Conservation (phyloP, 2,113 vertebrate species). For the Barnardius zonarius region DNA sequence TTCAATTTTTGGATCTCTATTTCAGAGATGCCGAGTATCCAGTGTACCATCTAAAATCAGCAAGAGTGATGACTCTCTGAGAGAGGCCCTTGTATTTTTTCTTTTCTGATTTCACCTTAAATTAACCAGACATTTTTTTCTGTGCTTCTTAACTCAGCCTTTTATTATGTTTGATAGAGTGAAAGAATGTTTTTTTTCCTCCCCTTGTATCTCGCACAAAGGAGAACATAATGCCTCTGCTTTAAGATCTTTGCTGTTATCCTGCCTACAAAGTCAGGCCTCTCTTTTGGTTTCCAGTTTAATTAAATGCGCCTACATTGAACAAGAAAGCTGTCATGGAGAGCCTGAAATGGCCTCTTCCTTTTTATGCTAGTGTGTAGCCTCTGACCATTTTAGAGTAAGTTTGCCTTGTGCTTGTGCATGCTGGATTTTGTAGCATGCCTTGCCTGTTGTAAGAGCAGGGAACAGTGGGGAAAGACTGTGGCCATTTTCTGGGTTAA, state of each 20-base stretch:
- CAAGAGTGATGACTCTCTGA: neutral
- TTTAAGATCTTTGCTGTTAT: slow-evolving; percentile 60
- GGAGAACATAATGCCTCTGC: slow-evolving; percentile 63
- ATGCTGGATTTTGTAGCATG: neutral
- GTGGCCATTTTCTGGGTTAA: neutral
- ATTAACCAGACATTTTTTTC: slow-evolving; percentile 51
- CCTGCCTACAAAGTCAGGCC: slow-evolving; percentile 46
- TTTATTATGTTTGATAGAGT: slow-evolving; percentile 61
- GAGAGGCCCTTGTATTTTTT: slow-evolving; percentile 36
- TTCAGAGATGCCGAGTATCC: slow-evolving; percentile 25
- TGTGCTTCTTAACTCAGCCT: slow-evolving; percentile 54
- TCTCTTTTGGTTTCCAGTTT: slow-evolving; percentile 60
- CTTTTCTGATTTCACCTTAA: slow-evolving; percentile 59
- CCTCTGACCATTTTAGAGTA: neutral
- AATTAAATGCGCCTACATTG: slow-evolving; percentile 42
- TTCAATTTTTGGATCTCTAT: slow-evolving; percentile 30
- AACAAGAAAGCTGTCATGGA: slow-evolving; percentile 16
- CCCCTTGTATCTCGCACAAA: slow-evolving; percentile 63
- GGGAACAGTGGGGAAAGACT: neutral
- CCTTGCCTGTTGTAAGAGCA: neutral
- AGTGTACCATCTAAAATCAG: slow-evolving; percentile 16
- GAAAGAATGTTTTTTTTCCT: slow-evolving; percentile 61
- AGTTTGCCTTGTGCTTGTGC: neutral
- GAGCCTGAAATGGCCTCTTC: slow-evolving; percentile 7
- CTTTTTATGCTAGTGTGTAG: neutral